phyloP scores from a whole-genome alignment of 30 jellyfish, hydroid and myxozoan genomes.

The Aurelia aurita complex sp. Pacific region DNA sequence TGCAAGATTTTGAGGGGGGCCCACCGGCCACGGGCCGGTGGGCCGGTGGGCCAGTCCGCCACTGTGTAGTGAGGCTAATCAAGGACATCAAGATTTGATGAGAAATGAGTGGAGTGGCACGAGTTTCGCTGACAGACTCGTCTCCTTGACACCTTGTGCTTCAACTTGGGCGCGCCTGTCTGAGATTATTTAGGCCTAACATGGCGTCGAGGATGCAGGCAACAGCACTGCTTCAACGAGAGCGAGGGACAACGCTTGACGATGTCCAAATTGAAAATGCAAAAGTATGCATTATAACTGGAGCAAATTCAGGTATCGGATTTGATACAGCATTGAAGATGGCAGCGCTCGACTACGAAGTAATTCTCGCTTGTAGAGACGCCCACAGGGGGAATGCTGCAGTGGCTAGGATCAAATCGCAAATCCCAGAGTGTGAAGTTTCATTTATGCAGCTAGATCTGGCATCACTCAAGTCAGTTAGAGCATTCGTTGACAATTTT shows the following conservation, averaged over 20 bases:
- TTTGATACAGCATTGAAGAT: constrained; percentile 63
- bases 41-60: no score
- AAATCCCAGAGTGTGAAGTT: constrained; percentile 79
- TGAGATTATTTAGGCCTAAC: not conserved
- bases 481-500: constrained; percentile 65
- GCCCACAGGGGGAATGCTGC: constrained; percentile 82
- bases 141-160: no score
- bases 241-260: constrained; percentile 62
- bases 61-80: no score
- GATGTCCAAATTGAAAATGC: constrained; percentile 47
- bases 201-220: constrained; percentile 29
- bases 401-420: constrained; percentile 69
- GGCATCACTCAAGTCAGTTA: constrained; percentile 71
- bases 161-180: no score
- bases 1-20: no score
- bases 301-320: constrained; percentile 75
- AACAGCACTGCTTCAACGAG: constrained; percentile 47
- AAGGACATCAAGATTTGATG: no score
- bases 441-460: constrained; percentile 81
- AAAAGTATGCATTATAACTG: constrained; percentile 75
- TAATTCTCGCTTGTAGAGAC: constrained; percentile 69
- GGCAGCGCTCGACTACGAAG: constrained; percentile 86
- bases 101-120: no score
- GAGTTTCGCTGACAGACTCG: no score
- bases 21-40: no score